A percentile compares a stretch with the other conserved stretches of the same genome.
phyloP scores from a whole-genome alignment of 1,140 invertebrate species.

The Pseudomyrmex cubaensis region DNA sequence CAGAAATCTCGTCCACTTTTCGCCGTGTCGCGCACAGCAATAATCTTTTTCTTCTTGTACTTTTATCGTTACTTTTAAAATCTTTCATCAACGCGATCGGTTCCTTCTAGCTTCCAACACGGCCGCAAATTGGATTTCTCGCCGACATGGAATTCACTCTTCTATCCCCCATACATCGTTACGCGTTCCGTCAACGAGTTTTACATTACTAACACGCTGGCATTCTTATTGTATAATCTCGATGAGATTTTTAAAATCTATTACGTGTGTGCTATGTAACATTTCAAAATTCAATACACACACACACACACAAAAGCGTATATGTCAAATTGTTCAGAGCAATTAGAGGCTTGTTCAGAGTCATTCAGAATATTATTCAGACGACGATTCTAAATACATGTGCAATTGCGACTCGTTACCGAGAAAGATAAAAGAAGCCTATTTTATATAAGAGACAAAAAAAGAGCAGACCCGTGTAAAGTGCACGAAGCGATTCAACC shows the following conservation, averaged over 20 bases:
- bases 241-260: neutral
- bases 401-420: conserved; percentile 2
- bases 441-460: conserved; percentile 7
- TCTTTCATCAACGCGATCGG: conserved; percentile 42
- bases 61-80: conserved; percentile 33
- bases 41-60: conserved; percentile 6
- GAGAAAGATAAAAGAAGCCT: neutral
- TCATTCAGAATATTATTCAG: neutral
- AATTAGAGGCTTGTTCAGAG: neutral
- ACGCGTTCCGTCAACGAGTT: conserved; percentile 8
- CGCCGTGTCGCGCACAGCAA: neutral
- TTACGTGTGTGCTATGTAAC: neutral
- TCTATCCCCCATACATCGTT: neutral
- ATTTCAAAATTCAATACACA: no score
- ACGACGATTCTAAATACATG: neutral
- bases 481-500: conserved; percentile 2
- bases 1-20: neutral
- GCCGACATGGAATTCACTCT: conserved; percentile 43
- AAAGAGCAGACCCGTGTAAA: neutral
- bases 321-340: neutral
- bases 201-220: neutral
- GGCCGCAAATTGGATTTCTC: conserved; percentile 63
- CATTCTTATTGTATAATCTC: neutral
- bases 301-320: neutral
- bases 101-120: conserved; percentile 21